phyloP scores from a whole-genome alignment of 2,797 vertebrate species.

The Ataeniobius toweri region DNA sequence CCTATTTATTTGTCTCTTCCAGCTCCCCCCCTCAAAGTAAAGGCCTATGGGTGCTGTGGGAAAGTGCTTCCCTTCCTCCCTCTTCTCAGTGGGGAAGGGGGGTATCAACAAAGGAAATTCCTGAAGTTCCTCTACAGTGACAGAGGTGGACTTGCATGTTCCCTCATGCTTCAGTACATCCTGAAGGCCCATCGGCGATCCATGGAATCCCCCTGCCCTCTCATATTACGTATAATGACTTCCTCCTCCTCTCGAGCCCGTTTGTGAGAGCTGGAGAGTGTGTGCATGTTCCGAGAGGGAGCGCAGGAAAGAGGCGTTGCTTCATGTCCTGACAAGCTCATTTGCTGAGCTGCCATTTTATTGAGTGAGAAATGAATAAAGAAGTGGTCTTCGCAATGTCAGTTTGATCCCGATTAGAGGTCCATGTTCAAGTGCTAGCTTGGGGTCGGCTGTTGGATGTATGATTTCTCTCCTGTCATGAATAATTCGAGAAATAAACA shows the following conservation, averaged over 20 bases:
- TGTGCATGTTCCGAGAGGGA: conserved; percentile 26
- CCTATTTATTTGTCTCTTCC: conserved; percentile 62
- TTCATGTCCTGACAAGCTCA: conserved; percentile 56
- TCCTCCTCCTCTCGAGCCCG: conserved; percentile 14
- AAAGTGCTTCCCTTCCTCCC: conserved; percentile 58
- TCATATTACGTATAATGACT: conserved; percentile 34
- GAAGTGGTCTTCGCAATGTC: conserved; percentile 16
- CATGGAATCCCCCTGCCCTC: conserved; percentile 61
- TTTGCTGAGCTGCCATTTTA: conserved; percentile 31
- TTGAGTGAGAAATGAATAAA: conserved; percentile 26
- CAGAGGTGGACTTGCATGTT: conserved; percentile 64
- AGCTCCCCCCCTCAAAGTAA: conserved; percentile 55
- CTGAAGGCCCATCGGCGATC: conserved; percentile 60
- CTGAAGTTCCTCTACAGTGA: conserved; percentile 79
- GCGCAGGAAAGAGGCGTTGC: conserved; percentile 22
- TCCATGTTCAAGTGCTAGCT: not conserved
- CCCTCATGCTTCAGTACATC: conserved; percentile 60
- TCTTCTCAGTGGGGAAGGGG: conserved; percentile 20
- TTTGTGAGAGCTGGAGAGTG: conserved; percentile 10
- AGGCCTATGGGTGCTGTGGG: conserved; percentile 67
- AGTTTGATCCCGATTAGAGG: not conserved
- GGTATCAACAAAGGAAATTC: conserved; percentile 80
- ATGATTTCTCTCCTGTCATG: conserved; percentile 3
- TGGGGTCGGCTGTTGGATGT: conserved; percentile 17
- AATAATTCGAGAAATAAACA: conserved; percentile 3